Percentiles rank a stretch among this genome's conserved stretches.
These are phyloP conservation scores for Eupithecia centaureata DNA, from an alignment of 2,888 invertebrate genomes.

Conservation along the genomic window DNA sequence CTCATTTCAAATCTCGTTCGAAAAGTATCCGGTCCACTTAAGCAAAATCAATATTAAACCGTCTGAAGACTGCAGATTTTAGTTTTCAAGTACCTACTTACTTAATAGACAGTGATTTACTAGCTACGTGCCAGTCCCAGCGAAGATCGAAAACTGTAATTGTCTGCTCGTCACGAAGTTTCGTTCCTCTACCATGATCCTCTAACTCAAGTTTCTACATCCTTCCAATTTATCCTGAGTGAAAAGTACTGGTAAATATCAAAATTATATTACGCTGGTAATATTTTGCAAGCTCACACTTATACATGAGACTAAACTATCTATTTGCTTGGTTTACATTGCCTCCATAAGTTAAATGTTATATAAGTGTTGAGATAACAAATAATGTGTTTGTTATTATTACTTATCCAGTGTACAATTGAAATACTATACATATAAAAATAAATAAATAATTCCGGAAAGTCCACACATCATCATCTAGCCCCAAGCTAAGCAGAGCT, in stretches of 20 bases:
- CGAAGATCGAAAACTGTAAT: conserved; percentile 64
- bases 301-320: too few species aligned
- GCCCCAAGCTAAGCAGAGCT: too few species aligned
- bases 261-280: background rate
- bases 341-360: too few species aligned
- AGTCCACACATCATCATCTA: too few species aligned
- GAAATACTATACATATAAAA: too few species aligned
- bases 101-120: conserved; percentile 62
- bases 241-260: background rate
- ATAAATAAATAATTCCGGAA: too few species aligned
- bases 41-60: conserved; percentile 2
- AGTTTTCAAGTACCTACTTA: conserved; percentile 39
- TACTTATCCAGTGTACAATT: too few species aligned
- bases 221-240: background rate
- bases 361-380: too few species aligned
- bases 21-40: background rate
- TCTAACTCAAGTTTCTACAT: conserved; percentile 22
- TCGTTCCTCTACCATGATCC: conserved; percentile 39
- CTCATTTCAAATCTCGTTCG: background rate
- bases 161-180: conserved; percentile 65
- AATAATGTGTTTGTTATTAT: too few species aligned
- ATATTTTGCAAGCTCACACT: too few species aligned
- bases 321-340: too few species aligned
- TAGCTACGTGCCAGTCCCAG: conserved; percentile 57
- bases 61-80: conserved; percentile 30